A percentile compares a stretch with the other conserved stretches of the same genome.
Evolutionary conservation across 2,888 invertebrate species (phyloP).

Genomic region (Monochamus alternatus): DNA sequence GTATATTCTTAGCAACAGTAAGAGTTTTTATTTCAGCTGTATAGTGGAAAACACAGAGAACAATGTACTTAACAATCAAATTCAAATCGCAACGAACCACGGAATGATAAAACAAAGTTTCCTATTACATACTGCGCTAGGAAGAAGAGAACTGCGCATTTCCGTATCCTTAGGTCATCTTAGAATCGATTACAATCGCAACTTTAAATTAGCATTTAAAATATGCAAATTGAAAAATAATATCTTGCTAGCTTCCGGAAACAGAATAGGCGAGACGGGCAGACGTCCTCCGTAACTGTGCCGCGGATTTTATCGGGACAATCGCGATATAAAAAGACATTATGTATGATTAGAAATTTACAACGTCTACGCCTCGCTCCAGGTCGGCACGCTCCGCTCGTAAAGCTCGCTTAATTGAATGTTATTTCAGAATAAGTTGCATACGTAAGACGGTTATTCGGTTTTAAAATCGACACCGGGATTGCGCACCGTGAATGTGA

Average conservation of each 20-base stretch:
- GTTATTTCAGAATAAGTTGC: conserved; percentile 17
- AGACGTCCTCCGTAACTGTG: conserved; percentile 2
- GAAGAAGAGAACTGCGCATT: not conserved
- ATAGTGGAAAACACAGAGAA: no score
- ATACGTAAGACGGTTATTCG: conserved; percentile 19
- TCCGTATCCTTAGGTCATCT: not conserved
- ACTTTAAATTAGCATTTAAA: conserved; percentile 19
- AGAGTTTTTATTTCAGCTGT: no score
- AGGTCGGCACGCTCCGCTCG: not conserved
- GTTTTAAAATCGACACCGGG: conserved; percentile 14
- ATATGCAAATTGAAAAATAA: conserved; percentile 18
- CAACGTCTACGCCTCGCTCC: conserved; percentile 12
- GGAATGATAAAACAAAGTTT: no score
- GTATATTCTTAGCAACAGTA: no score
- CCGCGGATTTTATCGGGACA: conserved; percentile 11
- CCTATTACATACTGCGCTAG: no score
- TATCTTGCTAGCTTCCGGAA: not conserved
- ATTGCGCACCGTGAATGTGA: not conserved
- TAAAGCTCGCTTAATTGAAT: conserved; percentile 22
- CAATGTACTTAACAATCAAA: no score
- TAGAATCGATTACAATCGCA: conserved; percentile 4
- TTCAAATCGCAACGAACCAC: no score
- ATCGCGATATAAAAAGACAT: conserved; percentile 24
- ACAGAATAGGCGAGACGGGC: not conserved
- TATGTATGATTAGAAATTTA: conserved; percentile 23